These are phyloP conservation scores for Solenodon paradoxus DNA, from an alignment of 2,113 vertebrate genomes.

Conservation along the genomic window DNA sequence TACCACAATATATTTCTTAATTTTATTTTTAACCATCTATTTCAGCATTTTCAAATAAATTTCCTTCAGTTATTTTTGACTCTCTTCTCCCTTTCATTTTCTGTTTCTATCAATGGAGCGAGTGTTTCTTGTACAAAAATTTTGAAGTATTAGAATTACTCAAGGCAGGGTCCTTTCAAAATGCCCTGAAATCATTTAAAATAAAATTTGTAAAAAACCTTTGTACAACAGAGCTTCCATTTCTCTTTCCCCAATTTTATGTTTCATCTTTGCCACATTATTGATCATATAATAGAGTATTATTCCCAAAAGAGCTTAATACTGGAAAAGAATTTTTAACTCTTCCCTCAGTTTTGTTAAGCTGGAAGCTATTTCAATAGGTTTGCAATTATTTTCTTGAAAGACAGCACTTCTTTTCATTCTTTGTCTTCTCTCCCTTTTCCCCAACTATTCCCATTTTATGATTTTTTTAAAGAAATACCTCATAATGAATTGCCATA, in stretches of 20 bases:
- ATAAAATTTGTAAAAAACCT: neutral
- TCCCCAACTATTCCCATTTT: neutral
- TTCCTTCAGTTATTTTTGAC: neutral
- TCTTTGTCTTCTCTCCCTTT: neutral
- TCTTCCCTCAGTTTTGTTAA: neutral
- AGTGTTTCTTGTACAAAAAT: neutral
- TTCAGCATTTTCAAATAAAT: neutral
- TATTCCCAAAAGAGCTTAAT: neutral
- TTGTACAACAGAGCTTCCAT: neutral
- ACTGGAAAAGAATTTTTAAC: neutral
- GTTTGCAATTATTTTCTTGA: neutral
- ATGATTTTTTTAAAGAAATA: neutral
- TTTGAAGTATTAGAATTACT: slow-evolving; percentile 24
- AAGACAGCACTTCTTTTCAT: neutral
- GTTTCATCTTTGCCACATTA: neutral
- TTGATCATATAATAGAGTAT: neutral
- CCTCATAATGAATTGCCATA: neutral
- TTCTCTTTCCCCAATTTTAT: neutral
- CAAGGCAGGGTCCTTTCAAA: neutral
- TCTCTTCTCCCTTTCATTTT: neutral
- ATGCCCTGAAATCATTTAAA: neutral
- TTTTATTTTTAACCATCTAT: neutral
- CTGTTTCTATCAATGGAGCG: neutral
- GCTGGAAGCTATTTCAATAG: neutral
- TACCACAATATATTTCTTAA: neutral